phyloP scores from a whole-genome alignment of 2,113 vertebrate genomes.

The Trinectes maculatus region DNA sequence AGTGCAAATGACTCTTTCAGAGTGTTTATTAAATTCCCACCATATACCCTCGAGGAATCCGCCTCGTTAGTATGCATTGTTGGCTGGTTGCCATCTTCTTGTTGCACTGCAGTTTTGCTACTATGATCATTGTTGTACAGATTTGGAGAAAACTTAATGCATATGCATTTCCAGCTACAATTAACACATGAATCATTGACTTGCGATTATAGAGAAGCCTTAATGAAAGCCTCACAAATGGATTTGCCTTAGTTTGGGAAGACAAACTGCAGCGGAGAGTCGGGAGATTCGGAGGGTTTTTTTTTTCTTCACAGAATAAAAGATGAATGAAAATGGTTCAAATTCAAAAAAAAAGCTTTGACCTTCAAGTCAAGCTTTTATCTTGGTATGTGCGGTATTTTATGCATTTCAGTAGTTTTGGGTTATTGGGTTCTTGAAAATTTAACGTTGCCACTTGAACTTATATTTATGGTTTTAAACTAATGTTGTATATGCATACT shows the following conservation, averaged over 20 bases:
- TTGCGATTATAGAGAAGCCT: slow-evolving; percentile 33
- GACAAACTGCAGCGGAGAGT: background rate
- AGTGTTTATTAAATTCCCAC: slow-evolving; percentile 54
- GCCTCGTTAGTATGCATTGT: slow-evolving; percentile 63
- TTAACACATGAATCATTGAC: slow-evolving; percentile 45
- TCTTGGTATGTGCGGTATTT: background rate
- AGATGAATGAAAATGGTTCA: background rate
- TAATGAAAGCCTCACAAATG: slow-evolving; percentile 27
- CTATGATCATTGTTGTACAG: slow-evolving; percentile 40
- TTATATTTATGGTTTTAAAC: too few relatives aligned
- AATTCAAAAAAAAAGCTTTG: slow-evolving; percentile 9
- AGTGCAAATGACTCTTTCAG: slow-evolving; percentile 37
- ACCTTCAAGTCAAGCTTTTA: slow-evolving; percentile 14
- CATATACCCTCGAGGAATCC: slow-evolving; percentile 43
- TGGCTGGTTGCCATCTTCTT: slow-evolving; percentile 46
- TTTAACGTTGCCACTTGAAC: background rate
- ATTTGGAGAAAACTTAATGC: slow-evolving; percentile 2
- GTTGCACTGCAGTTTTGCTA: slow-evolving; percentile 25
- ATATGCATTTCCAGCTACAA: slow-evolving; percentile 33
- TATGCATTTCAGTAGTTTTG: background rate
- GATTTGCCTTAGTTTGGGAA: slow-evolving; percentile 11
- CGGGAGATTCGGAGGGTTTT: background rate
- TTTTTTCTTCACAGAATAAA: background rate
- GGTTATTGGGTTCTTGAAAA: background rate
- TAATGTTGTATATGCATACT: background rate